These are phyloP conservation scores for Paratrypauchen microcephalus DNA, from an alignment of 2,797 vertebrate species.

Conservation along the genomic window DNA sequence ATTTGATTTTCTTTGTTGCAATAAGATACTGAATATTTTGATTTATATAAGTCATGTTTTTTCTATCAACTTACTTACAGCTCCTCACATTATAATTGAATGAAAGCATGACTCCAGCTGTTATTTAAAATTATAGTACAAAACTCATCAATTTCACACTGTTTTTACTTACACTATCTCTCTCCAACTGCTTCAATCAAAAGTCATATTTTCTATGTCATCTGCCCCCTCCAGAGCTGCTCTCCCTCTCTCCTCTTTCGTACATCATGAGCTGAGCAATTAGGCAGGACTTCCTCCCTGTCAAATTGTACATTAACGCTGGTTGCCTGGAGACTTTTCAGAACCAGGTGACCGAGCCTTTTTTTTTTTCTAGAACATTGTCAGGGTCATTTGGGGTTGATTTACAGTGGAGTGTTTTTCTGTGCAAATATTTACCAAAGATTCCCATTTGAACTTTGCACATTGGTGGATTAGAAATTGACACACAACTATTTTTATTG, in stretches of 20 bases:
- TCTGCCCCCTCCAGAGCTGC: neutral
- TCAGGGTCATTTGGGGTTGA: constrained; percentile 13
- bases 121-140: neutral
- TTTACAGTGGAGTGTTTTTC: constrained; percentile 8
- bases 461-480: neutral
- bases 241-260: neutral
- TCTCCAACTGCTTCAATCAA: neutral
- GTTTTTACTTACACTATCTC: neutral
- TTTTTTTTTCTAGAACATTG: constrained; percentile 45
- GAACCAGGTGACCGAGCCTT: constrained; percentile 49
- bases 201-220: neutral
- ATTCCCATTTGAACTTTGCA: constrained; percentile 26
- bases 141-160: constrained; percentile 9
- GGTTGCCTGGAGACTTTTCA: constrained; percentile 73
- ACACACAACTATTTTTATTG: neutral
- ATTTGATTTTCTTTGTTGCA: no score
- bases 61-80: neutral
- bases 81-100: neutral
- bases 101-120: neutral
- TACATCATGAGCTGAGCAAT: constrained; percentile 21
- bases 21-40: no score
- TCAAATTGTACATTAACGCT: constrained; percentile 38
- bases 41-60: no score
- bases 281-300: constrained; percentile 30
- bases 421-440: constrained; percentile 19